Evolutionary conservation across 30 jellyfish, hydroid and myxozoan genomes (phyloP).

Genomic region (Catostylus mosaicus): DNA sequence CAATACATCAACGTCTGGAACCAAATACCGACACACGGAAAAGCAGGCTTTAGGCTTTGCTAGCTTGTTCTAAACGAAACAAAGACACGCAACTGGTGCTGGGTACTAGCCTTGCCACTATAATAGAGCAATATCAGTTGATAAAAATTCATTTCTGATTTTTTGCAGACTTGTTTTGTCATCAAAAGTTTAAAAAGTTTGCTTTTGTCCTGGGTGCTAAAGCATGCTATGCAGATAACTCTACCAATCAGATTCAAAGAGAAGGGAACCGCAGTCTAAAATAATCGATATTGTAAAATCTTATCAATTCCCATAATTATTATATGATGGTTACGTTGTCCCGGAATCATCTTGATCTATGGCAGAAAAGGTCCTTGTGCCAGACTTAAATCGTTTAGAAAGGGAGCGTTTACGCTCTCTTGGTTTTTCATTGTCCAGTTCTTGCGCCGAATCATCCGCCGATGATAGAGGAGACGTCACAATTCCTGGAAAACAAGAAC

Average conservation of each 20-base stretch:
- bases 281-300: neutral
- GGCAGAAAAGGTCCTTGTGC: conserved; percentile 48
- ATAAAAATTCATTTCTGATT: too few relatives aligned
- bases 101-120: too few relatives aligned
- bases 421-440: conserved; percentile 45
- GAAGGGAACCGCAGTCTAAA: neutral
- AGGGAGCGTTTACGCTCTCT: conserved; percentile 67
- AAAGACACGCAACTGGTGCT: too few relatives aligned
- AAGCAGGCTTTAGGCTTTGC: too few relatives aligned
- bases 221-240: too few relatives aligned
- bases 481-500: conserved; percentile 15
- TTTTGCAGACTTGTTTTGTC: too few relatives aligned
- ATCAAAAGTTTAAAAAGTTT: too few relatives aligned
- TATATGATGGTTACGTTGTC: conserved; percentile 24
- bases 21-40: too few relatives aligned
- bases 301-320: neutral
- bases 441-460: conserved; percentile 34
- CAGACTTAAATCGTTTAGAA: conserved; percentile 57
- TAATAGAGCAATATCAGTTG: too few relatives aligned
- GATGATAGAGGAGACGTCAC: conserved; percentile 46
- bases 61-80: too few relatives aligned
- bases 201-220: too few relatives aligned
- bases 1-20: too few relatives aligned
- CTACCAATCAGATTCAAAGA: neutral
- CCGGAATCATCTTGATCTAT: conserved; percentile 56